phyloP scores from a whole-genome alignment of 2,888 invertebrate species.

The Erebia palarica region DNA sequence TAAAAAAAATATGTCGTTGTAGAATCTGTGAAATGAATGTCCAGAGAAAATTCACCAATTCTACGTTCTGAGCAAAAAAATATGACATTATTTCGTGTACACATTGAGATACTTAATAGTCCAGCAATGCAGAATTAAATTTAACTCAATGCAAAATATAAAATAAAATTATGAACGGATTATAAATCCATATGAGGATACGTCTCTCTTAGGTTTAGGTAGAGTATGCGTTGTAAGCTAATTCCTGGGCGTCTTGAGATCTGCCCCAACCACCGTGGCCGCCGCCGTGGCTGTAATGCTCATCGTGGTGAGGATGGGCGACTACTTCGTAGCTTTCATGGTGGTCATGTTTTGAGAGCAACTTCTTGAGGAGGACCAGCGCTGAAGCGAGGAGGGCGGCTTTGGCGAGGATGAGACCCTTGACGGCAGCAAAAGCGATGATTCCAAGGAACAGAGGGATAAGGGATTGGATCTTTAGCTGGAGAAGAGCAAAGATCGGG shows the following conservation, averaged over 20 bases:
- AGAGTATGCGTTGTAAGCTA: slow-evolving; percentile 88
- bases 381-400: slow-evolving; percentile 90
- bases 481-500: slow-evolving; percentile 88
- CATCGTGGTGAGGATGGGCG: slow-evolving; percentile 85
- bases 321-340: slow-evolving; percentile 90
- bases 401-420: slow-evolving; percentile 92
- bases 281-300: slow-evolving; percentile 79
- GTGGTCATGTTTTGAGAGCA: slow-evolving; percentile 85
- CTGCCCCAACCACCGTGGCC: slow-evolving; percentile 86
- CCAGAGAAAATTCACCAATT: not conserved
- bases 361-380: slow-evolving; percentile 85
- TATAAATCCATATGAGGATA: slow-evolving; percentile 36
- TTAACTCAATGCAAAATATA: not conserved
- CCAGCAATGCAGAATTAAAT: not conserved
- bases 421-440: slow-evolving; percentile 91
- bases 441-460: slow-evolving; percentile 88
- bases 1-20: too few relatives aligned
- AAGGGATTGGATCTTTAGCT: slow-evolving; percentile 89
- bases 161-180: not conserved
- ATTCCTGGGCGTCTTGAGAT: slow-evolving; percentile 84
- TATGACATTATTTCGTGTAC: not conserved
- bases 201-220: slow-evolving; percentile 67
- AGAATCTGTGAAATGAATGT: not conserved
- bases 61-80: not conserved
- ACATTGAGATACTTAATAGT: not conserved